These are phyloP conservation scores for Eristalis intricaria DNA, from an alignment of 2,888 invertebrate species.

Conservation along the genomic window DNA sequence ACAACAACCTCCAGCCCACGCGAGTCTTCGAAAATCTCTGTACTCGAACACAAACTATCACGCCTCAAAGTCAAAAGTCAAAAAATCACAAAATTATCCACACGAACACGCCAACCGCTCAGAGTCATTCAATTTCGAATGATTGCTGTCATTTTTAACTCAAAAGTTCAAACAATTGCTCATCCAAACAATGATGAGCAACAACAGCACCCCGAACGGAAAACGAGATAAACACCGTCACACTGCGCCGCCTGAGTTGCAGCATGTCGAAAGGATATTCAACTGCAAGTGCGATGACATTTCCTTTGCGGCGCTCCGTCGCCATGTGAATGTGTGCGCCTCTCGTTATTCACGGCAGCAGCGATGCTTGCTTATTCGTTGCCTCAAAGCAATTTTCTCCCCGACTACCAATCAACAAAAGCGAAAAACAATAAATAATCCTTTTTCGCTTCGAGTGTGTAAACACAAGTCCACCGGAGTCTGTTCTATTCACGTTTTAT, in stretches of 20 bases:
- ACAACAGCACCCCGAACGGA: not conserved
- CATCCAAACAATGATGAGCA: not conserved
- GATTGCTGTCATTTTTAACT: not conserved
- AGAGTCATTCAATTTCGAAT: not conserved
- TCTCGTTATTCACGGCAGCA: not conserved
- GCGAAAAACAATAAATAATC: conserved; percentile 32
- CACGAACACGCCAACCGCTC: not conserved
- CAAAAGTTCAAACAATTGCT: not conserved
- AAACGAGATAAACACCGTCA: conserved; percentile 14
- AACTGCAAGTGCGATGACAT: conserved; percentile 40
- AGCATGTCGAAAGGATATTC: conserved; percentile 65
- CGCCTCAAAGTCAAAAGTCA: not conserved
- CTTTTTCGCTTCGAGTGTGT: not conserved
- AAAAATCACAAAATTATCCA: not conserved
- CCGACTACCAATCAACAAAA: conserved; percentile 12
- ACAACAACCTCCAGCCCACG: too few species aligned
- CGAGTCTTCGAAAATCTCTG: too few species aligned
- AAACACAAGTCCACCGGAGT: not conserved
- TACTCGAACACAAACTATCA: too few species aligned
- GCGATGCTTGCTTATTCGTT: conserved; percentile 21
- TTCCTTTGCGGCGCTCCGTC: not conserved
- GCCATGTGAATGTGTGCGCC: not conserved
- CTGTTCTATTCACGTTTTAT: too few species aligned
- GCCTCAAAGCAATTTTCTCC: conserved; percentile 42
- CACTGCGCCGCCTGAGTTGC: conserved; percentile 14